Evolutionary conservation across 2,113 vertebrate genomes (phyloP).

Genomic region (Rhynchomys soricoides): DNA sequence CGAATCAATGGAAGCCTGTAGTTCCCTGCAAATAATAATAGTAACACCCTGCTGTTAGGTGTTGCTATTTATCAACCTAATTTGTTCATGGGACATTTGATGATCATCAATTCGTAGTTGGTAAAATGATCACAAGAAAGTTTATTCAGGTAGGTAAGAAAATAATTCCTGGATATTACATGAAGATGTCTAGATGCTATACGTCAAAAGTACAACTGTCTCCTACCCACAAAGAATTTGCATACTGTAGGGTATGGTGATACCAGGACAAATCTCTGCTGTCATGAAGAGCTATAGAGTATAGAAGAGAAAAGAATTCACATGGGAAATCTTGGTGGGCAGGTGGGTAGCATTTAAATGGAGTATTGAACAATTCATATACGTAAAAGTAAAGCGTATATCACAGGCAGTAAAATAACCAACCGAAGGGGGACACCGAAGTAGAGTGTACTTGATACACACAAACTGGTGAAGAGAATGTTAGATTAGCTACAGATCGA

Average conservation of each 20-base stretch:
- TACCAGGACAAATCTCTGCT: background rate
- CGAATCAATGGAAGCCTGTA: slow-evolving; percentile 8
- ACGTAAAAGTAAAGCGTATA: background rate
- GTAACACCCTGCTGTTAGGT: slow-evolving; percentile 3
- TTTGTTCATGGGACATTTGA: slow-evolving; percentile 31
- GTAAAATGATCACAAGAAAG: slow-evolving; percentile 52
- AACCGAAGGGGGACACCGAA: slow-evolving; percentile 14
- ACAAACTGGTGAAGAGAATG: background rate
- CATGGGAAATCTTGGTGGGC: background rate
- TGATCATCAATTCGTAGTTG: background rate
- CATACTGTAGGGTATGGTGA: background rate
- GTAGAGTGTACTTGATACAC: background rate
- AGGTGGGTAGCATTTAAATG: background rate
- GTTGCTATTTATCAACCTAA: background rate
- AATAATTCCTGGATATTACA: background rate
- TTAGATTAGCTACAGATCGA: background rate
- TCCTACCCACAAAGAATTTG: background rate
- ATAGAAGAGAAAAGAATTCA: background rate
- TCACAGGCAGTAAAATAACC: background rate
- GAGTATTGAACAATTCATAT: slow-evolving; percentile 11
- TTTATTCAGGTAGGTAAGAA: slow-evolving; percentile 6
- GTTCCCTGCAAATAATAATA: background rate
- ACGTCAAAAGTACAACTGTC: background rate
- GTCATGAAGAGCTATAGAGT: background rate
- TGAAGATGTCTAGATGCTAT: slow-evolving; percentile 47